Evolutionary conservation across 1,140 invertebrate species (phyloP), one percentile per base, ranked within the genome.

Genomic region (Nautilus pompilius): DNA sequence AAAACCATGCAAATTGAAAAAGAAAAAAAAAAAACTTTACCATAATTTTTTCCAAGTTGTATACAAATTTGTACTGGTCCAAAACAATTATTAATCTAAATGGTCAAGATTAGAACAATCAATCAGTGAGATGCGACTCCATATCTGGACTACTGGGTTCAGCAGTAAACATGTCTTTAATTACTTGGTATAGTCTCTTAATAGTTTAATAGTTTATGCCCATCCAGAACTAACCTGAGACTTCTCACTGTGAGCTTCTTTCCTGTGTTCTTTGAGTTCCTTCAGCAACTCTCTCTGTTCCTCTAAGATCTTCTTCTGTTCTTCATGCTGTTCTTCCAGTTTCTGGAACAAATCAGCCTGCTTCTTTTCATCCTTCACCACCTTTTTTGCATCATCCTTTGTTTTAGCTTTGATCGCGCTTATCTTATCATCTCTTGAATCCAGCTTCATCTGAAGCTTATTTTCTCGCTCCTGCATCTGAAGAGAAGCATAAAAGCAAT

Each of bases 261-360:
- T 28, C 15, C 49, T 53, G 20, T 53, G 49, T 53, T 53, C 29
- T 26, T 53, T 53, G 22, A 53, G 29, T 26, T 4, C 49, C 20
- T 53, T 22, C 49, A 53, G 24, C 15, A 53, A 28, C 24, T 53
- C 49, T 53, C 49, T 5, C 24, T 53, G 49, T 53, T 53, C 49
- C 29, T 53, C 49, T 13, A 53, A 28, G 29, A 53, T 53, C 49
- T 53, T 53, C 24, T 53, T 53, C 20, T 53, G 49, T 15, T 53
- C 49, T 26, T 53, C 22, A 15, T 53, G 49, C 15, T 53, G 49
- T 26, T 53, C 49, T 26, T 53, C 49, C 49, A 53, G 29, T 53
- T 53, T 53, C 15, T 53, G 49, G 22, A 53, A 26, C 49, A 53
- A 53, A 15, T 53, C 49, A 5, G 15, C 49, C 49, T 53, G 49